Conservation (phyloP, 2,888 invertebrate species). For the Rotaria macrura region DNA sequence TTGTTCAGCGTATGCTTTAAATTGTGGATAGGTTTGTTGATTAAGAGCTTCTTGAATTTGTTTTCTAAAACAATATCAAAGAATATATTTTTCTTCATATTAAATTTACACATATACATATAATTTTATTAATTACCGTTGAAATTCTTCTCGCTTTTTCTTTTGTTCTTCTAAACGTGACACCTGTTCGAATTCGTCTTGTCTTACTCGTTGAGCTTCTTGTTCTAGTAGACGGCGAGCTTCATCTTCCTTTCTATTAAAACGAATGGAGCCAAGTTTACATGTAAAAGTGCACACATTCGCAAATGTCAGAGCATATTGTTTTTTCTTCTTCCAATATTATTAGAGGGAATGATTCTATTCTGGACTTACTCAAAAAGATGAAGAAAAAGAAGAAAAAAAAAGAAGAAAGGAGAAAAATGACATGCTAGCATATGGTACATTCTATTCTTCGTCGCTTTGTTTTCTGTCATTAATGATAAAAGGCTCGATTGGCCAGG, state of each 20-base stretch:
- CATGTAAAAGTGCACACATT: no score
- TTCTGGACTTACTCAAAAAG: no score
- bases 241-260: slow-evolving; percentile 45
- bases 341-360: no score
- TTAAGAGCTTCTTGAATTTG: slow-evolving; percentile 68
- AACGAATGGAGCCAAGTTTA: no score
- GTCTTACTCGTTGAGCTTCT: slow-evolving; percentile 50
- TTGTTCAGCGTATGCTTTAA: slow-evolving; percentile 81
- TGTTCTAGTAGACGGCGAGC: slow-evolving; percentile 45
- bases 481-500: background rate
- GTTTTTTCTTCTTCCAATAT: no score
- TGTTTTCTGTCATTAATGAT: no score
- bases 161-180: slow-evolving; percentile 55
- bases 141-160: slow-evolving; percentile 35
- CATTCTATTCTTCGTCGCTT: background rate
- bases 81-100: no score
- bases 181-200: slow-evolving; percentile 55
- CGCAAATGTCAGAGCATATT: no score
- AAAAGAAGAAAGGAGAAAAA: background rate
- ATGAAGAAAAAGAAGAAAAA: no score
- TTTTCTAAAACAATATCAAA: slow-evolving; percentile 1
- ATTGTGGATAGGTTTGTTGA: slow-evolving; percentile 62
- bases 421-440: background rate
- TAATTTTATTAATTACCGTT: slow-evolving; percentile 20
- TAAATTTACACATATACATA: no score